These are phyloP conservation scores for Mormyrus iriodes DNA, from an alignment of 2,113 vertebrate genomes.

Conservation along the genomic window DNA sequence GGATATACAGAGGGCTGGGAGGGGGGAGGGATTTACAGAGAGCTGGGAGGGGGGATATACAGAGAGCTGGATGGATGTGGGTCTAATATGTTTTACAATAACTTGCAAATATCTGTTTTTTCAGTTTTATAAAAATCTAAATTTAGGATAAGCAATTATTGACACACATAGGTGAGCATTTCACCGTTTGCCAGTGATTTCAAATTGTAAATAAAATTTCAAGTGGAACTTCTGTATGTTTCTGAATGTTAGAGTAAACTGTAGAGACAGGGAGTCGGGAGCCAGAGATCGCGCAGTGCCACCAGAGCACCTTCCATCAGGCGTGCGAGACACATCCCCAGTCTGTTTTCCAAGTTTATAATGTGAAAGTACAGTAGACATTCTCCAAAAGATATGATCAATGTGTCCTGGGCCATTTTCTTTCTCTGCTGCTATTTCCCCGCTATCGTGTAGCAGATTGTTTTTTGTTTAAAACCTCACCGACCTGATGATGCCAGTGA, in stretches of 20 bases:
- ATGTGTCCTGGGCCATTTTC: background rate
- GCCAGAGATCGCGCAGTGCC: background rate
- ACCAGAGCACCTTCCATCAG: background rate
- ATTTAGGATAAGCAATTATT: too few species aligned
- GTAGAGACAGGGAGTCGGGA: background rate
- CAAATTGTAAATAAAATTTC: background rate
- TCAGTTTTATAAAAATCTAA: too few species aligned
- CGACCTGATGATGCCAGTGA: background rate
- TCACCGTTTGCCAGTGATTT: background rate
- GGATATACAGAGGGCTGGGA: background rate
- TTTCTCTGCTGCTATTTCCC: background rate
- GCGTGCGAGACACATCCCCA: background rate
- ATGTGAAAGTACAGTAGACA: background rate
- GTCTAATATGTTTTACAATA: too few species aligned
- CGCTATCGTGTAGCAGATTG: background rate
- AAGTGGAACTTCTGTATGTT: background rate
- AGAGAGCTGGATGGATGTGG: too few species aligned
- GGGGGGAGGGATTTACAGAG: too few species aligned
- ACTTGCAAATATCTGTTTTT: too few species aligned
- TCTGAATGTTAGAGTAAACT: background rate
- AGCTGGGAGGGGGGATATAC: too few species aligned
- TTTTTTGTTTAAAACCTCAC: background rate
- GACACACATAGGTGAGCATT: too few species aligned
- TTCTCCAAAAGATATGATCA: background rate
- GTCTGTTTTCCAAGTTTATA: background rate